Conservation (phyloP, 2,797 vertebrate genomes). For the Kryptolebias ocellatus region DNA sequence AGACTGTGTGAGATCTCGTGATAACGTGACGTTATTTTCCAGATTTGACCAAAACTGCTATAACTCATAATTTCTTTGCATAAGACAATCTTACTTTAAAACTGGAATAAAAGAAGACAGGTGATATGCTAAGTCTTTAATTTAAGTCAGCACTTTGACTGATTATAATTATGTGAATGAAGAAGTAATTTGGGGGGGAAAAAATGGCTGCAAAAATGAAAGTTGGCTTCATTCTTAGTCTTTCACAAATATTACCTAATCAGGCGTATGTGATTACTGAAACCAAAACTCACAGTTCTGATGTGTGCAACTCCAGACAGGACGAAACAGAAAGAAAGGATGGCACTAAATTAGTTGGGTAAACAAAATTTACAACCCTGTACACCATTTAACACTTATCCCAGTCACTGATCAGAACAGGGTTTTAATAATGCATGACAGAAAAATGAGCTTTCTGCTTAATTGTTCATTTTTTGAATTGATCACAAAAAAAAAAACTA, state of each 20-base stretch:
- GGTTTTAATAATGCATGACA: slow-evolving; percentile 13
- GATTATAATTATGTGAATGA: neutral
- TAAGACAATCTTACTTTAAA: no score
- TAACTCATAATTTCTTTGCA: no score
- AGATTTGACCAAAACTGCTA: no score
- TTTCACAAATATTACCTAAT: no score
- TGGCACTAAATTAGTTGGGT: neutral
- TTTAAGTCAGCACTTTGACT: no score
- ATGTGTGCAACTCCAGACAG: neutral
- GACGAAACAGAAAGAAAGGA: neutral
- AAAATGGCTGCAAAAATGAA: no score
- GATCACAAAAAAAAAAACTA: slow-evolving; percentile 7
- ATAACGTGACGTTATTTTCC: no score
- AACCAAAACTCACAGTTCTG: neutral
- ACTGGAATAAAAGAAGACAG: no score
- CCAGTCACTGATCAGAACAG: slow-evolving; percentile 8
- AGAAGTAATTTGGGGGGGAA: neutral
- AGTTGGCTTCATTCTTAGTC: no score
- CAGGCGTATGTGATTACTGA: neutral
- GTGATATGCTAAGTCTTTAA: no score
- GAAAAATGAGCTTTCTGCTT: slow-evolving; percentile 1
- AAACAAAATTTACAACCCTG: slow-evolving; percentile 3
- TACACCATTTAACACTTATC: slow-evolving; percentile 4
- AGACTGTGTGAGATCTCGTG: no score
- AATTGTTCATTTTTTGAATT: slow-evolving; percentile 38